Base-by-base conservation (phyloP, 1,140 invertebrate species). In the Leptopilina boulardi region DNA sequence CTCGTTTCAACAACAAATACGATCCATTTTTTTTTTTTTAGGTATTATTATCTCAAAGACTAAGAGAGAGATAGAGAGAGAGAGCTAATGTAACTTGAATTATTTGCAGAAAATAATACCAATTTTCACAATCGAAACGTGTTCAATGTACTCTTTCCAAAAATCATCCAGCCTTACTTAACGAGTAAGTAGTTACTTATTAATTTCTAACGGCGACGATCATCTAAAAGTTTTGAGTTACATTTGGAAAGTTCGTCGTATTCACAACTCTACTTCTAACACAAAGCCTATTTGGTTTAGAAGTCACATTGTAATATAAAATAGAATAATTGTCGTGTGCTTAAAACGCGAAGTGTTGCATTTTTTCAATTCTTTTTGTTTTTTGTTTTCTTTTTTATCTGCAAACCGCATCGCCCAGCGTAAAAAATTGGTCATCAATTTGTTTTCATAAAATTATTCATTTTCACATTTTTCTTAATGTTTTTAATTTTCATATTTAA, bases 291-390 rank as follows among this genome's bases (percentile, higher is more conserved):
- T 85, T 85, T 86, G 80, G 79, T 87, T 84, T 82, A 86, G 75
- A 84, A 82, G 76, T 86, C 83, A 82, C 82, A 82, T 78, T 73
- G 86, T 90, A 89, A 38, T 38, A 87, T 91, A 91, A 91, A 91
- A 90, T 87, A 87, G 82, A 82, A 79, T 87, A 78, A 79, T 85
- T 76, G 82, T 83, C 85, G 84, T 86, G 82, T 86, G 81, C 81
- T 83, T 80, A 79, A 85, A 79, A 84, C 56, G 38, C 77, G 81
- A 83, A 82, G 79, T 78, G 80, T 74, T 84, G 78, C 76, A 73
- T 81, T 80, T 15, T 47, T 9, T 10, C 3, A 41, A 41, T 10
- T 10, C 34, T 38, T 38, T 38, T 38, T 38, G 3, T 38, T 38
- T 38, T 38, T 38, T 38, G 34, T 4, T 38, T 9, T 38, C 34